Evolutionary conservation across 2,113 vertebrate species (phyloP).

Genomic region (Gymnarchus niloticus): DNA sequence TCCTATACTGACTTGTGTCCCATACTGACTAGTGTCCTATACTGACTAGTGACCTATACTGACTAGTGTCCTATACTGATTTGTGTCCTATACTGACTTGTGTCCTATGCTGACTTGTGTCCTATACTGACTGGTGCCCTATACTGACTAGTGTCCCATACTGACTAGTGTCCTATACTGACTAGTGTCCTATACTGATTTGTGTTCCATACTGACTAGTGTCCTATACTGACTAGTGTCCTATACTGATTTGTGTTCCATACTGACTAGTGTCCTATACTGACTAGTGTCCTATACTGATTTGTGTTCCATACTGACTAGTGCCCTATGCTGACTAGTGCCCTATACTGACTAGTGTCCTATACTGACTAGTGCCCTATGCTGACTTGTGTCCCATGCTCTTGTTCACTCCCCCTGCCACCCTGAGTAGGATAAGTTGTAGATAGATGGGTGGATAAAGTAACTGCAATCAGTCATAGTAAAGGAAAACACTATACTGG

Average conservation of each 20-base stretch:
- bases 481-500: background rate
- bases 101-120: background rate
- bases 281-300: background rate
- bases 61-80: background rate
- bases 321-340: background rate
- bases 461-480: background rate
- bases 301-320: background rate
- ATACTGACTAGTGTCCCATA: background rate
- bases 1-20: background rate
- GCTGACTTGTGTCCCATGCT: background rate
- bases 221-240: background rate
- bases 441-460: background rate
- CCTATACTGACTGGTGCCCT: background rate
- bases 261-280: background rate
- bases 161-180: background rate
- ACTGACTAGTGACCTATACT: background rate
- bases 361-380: background rate
- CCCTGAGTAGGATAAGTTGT: background rate
- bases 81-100: too few relatives aligned
- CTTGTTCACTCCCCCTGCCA: too few relatives aligned
- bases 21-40: background rate
- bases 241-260: too few relatives aligned
- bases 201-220: too few relatives aligned
- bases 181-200: too few relatives aligned
- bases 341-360: background rate